Evolutionary conservation across 1,140 invertebrate genomes (phyloP).

Genomic region (Fopius arisanus): DNA sequence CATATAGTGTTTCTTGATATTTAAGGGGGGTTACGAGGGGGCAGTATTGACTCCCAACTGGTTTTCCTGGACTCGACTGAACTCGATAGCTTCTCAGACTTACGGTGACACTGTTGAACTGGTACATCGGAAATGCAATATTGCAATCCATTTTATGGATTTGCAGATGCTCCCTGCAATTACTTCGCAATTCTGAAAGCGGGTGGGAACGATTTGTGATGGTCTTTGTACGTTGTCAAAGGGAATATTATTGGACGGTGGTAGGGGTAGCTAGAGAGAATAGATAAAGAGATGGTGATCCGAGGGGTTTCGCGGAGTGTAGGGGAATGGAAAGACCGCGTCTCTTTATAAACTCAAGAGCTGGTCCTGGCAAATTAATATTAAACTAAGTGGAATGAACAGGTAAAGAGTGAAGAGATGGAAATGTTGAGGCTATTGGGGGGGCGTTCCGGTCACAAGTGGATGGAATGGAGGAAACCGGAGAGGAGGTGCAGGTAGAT

Average conservation of each 20-base stretch:
- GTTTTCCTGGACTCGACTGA: background rate
- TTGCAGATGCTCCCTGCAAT: background rate
- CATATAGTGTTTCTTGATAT: conserved; percentile 7
- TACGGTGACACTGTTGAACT: background rate
- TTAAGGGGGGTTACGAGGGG: too few species aligned
- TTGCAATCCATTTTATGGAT: background rate
- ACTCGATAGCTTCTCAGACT: background rate
- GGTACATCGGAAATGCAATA: background rate
- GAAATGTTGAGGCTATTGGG: background rate
- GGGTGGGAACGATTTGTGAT: background rate
- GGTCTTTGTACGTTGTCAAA: background rate
- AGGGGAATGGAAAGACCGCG: background rate
- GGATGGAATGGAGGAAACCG: background rate
- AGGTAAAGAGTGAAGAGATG: background rate
- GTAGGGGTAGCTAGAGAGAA: background rate
- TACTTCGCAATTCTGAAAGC: background rate
- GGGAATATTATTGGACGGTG: background rate
- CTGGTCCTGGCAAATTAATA: background rate
- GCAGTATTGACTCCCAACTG: background rate
- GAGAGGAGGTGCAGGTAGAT: background rate
- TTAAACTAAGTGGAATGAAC: background rate
- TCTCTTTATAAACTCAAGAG: background rate
- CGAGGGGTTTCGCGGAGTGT: background rate
- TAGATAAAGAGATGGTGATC: background rate
- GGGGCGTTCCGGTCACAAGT: background rate